Conservation (phyloP, 2,797 vertebrate genomes). For the Tapirus indicus region DNA sequence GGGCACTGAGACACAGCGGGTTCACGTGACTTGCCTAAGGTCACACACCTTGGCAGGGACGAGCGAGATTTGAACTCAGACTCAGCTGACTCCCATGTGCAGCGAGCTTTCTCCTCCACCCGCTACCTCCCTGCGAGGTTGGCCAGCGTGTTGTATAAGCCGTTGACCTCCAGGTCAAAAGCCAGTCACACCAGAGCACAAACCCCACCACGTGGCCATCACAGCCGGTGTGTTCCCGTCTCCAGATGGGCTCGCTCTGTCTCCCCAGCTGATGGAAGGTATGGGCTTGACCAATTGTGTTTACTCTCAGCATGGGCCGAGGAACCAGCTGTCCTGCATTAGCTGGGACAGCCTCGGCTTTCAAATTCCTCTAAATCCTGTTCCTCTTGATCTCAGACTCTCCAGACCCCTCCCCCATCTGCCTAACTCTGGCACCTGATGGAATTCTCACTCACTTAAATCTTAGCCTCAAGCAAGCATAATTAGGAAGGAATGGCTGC, state of each 20-base stretch:
- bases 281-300: fast-evolving
- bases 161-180: too few relatives aligned
- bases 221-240: fast-evolving
- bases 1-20: neutral
- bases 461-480: neutral
- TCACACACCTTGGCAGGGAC: neutral
- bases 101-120: fast-evolving
- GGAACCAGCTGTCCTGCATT: neutral
- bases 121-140: neutral
- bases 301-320: neutral
- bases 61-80: neutral
- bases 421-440: neutral
- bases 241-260: neutral
- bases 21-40: neutral
- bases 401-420: neutral
- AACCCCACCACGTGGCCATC: fast-evolving
- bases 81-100: too few relatives aligned
- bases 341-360: neutral
- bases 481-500: neutral
- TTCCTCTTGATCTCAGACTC: neutral
- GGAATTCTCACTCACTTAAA: slow-evolving; percentile 2
- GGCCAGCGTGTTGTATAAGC: neutral
- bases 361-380: neutral
- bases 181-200: neutral
- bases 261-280: neutral